Base-by-base conservation (phyloP, 2,113 vertebrate genomes). In the Platichthys stellatus region DNA sequence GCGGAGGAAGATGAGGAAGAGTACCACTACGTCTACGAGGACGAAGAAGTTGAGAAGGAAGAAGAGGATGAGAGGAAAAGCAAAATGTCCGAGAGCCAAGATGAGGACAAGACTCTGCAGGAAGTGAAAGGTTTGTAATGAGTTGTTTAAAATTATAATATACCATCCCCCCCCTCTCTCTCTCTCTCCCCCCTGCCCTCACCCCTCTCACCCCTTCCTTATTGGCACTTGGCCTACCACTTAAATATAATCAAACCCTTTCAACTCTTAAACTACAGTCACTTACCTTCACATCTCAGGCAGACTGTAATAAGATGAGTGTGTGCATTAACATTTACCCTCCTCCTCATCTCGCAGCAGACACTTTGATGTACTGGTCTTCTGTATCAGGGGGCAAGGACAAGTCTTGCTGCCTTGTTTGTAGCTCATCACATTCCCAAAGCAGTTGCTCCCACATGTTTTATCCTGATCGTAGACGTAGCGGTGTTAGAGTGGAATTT, bases 91-190 rank as follows among this genome's bases (percentile, higher is more conserved):
- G 85, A 95, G 15, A 71, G 82, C 20, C 81, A 92, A 0, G 95
- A 95, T 17, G 95, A 95, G 67, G 96, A 93, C 21, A 90, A 95
- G 85, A 92, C 94, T 59, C 86, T 94, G 67, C 94, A 96, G 0
- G 96, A 98, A 17, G 95, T 97, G 60, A 97, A 97, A 96, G 97
- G 98, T 99, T 93, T 93, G 90, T 86, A 63, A 53, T 18, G 47
- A 64, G 14, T 23, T 21, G 24, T 76, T 81, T 67, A 35, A 62
- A 21, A 69, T 63, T n/a, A 26, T 43, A 14, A 70, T 28, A 5
- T 20, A 14, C 38, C 8, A 8, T 35, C 28, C 26, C 3, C 3
- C 11, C 65, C 54, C 38, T 18, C 65, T 66, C 1, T 47, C 69
- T n/a, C 5, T 45, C 17, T 35, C 59, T 9, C n/a, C 40, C 15